Percentiles rank a stretch among this genome's conserved stretches.
Conservation (phyloP, 2,113 vertebrate species). For the Dromas ardeola region DNA sequence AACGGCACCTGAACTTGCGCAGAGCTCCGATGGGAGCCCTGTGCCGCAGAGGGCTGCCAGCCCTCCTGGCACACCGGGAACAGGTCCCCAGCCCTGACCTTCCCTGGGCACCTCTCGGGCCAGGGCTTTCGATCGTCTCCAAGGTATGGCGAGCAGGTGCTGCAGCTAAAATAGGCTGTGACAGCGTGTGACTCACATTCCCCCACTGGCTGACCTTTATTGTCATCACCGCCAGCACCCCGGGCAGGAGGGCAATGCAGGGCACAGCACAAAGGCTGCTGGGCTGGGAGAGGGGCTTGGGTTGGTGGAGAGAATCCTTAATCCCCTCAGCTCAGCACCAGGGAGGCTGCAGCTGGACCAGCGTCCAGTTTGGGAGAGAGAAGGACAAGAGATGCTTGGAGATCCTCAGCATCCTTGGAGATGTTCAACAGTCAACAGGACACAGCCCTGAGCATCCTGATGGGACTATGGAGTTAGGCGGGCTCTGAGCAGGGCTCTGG, state of each 20-base stretch:
- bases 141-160: background rate
- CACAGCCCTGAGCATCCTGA: background rate
- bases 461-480: fast-evolving
- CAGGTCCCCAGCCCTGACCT: background rate
- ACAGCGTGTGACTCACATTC: background rate
- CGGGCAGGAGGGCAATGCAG: background rate
- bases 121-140: background rate
- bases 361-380: background rate
- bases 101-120: background rate
- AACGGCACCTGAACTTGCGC: fast-evolving
- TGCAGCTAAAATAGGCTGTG: background rate
- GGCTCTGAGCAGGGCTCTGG: background rate
- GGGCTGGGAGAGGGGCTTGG: background rate
- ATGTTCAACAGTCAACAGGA: background rate
- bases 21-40: fast-evolving
- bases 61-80: background rate
- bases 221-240: background rate
- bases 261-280: background rate
- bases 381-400: background rate
- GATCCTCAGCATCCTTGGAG: background rate
- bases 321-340: background rate
- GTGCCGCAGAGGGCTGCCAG: too few relatives aligned
- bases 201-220: background rate
- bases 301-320: background rate
- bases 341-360: background rate